Conservation (phyloP, 2,113 vertebrate genomes). For the Notarius lentiginosus region DNA sequence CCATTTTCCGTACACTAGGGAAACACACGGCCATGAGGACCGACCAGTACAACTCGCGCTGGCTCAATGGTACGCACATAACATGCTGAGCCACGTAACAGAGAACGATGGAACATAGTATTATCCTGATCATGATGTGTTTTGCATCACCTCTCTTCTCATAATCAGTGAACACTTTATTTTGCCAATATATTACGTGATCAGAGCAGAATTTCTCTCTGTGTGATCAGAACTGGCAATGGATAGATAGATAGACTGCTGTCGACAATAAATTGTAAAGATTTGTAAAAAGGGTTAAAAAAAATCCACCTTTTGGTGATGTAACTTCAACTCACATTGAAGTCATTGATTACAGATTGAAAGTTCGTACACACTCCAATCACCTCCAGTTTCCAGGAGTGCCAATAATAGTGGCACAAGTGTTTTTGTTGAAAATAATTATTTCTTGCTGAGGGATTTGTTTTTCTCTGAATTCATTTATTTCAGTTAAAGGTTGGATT, state of each 20-base stretch:
- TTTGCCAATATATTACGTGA: neutral
- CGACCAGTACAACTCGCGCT: conserved; percentile 98
- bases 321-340: no score
- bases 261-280: no score
- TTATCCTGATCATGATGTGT: neutral
- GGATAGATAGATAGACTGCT: neutral
- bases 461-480: no score
- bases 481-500: no score
- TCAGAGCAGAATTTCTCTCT: neutral
- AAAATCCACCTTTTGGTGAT: no score
- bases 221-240: neutral
- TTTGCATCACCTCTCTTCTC: neutral
- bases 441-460: no score
- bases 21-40: conserved; percentile 98
- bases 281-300: no score
- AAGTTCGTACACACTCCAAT: no score
- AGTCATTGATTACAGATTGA: no score
- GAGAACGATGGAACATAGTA: neutral
- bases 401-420: no score
- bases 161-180: neutral
- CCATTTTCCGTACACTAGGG: conserved; percentile 96
- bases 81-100: neutral
- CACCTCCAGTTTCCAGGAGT: no score
- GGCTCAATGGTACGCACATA: conserved; percentile 86
- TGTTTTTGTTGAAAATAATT: no score